Percentiles rank a stretch among this genome's conserved stretches.
These are phyloP conservation scores for Lithodes maja DNA, from an alignment of 2,888 invertebrate species.

Conservation along the genomic window DNA sequence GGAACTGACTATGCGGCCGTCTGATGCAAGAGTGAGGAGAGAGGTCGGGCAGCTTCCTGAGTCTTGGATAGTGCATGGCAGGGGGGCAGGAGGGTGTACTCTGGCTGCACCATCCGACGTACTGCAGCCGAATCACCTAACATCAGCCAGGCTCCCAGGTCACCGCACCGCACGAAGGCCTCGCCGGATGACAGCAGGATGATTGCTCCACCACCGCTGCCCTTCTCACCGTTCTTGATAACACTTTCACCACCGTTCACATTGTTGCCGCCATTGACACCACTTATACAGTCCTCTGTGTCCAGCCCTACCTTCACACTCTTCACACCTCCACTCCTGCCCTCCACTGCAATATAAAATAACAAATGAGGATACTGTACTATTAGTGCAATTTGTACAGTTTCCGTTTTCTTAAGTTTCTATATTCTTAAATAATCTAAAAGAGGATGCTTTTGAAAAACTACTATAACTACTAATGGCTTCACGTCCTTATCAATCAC, in stretches of 20 bases:
- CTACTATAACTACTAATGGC: too few species aligned
- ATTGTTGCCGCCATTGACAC: neutral
- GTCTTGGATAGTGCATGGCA: slow-evolving; percentile 29
- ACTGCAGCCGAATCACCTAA: slow-evolving; percentile 65
- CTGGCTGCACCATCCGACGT: slow-evolving; percentile 52
- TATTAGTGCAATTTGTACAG: too few species aligned
- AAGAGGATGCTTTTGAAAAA: too few species aligned
- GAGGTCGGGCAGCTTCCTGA: slow-evolving; percentile 33
- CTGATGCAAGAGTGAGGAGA: slow-evolving; percentile 57
- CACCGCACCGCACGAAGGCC: slow-evolving; percentile 58
- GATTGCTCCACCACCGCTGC: slow-evolving; percentile 47
- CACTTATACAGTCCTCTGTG: neutral
- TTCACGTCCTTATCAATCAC: too few species aligned
- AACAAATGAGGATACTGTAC: neutral
- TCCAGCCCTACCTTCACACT: slow-evolving; percentile 41
- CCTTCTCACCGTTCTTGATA: neutral
- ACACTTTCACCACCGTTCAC: neutral
- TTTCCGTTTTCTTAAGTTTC: too few species aligned
- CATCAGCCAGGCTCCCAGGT: slow-evolving; percentile 63
- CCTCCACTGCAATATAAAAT: slow-evolving; percentile 46
- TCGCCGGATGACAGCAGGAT: slow-evolving; percentile 64
- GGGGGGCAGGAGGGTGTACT: slow-evolving; percentile 56
- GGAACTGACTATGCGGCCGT: slow-evolving; percentile 62
- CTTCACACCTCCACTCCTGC: slow-evolving; percentile 58
- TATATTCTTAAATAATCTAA: too few species aligned